phyloP scores from a whole-genome alignment of 2,113 vertebrate species.

The Romanogobio albipinnatus region DNA sequence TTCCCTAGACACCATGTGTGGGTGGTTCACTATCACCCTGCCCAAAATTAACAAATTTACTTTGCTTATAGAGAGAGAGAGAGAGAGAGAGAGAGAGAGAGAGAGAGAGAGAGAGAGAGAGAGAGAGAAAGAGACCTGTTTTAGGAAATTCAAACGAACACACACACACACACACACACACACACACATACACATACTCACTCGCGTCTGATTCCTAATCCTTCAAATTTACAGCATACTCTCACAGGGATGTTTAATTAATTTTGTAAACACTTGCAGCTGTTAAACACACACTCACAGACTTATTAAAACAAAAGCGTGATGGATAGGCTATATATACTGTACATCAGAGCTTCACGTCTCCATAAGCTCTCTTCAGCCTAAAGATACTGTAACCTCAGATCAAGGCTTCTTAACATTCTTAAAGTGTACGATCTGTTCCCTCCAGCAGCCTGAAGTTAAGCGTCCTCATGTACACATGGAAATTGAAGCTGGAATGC shows the following conservation, averaged over 20 bases:
- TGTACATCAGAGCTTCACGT: not conserved
- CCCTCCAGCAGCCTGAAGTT: not conserved
- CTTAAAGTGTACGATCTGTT: constrained; percentile 2
- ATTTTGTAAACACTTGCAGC: not conserved
- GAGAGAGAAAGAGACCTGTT: not conserved
- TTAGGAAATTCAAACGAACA: not conserved
- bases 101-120: not conserved
- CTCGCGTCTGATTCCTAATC: not conserved
- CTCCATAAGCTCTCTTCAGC: not conserved
- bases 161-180: not conserved
- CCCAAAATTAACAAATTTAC: constrained; percentile 18
- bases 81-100: constrained; percentile 4
- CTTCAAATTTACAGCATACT: constrained; percentile 13
- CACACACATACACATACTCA: not conserved
- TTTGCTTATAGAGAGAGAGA: constrained; percentile 24
- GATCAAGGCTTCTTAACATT: not conserved
- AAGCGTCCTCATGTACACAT: constrained; percentile 4
- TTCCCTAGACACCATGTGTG: not conserved
- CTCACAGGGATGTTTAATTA: not conserved
- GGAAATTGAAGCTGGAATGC: constrained; percentile 32
- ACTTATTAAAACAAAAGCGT: not conserved
- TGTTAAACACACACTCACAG: not conserved
- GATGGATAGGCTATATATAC: constrained; percentile 1
- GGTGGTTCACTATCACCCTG: not conserved
- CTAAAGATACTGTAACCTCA: not conserved